Percentiles rank a stretch among this genome's conserved stretches.
phyloP scores from a whole-genome alignment of 2,113 vertebrate species.

The Axis porcinus region DNA sequence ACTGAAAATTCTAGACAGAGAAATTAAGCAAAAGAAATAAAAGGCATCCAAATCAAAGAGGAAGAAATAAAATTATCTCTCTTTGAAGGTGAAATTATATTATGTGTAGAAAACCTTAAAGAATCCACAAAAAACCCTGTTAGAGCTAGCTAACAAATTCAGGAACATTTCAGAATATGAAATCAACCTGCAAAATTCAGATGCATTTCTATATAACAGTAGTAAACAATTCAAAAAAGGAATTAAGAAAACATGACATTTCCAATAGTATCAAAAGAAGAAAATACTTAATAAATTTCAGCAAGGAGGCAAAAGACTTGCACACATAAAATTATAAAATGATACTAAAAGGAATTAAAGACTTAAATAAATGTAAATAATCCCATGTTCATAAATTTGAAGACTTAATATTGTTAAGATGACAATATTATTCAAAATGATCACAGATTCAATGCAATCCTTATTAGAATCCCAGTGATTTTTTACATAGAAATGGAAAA shows the following conservation, averaged over 20 bases:
- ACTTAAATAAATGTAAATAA: conserved; percentile 5
- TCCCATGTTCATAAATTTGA: background rate
- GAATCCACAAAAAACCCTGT: background rate
- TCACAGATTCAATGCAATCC: background rate
- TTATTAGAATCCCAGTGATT: background rate
- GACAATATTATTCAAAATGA: background rate
- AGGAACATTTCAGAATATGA: background rate
- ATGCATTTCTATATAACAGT: background rate
- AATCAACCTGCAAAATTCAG: background rate
- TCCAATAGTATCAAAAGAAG: background rate
- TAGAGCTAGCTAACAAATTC: background rate
- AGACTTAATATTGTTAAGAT: background rate
- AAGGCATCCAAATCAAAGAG: background rate
- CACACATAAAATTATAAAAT: background rate
- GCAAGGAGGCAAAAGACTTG: background rate
- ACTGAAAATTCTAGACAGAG: background rate
- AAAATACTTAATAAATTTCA: conserved; percentile 8
- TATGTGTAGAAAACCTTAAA: background rate
- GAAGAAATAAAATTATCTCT: background rate
- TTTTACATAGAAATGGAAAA: background rate
- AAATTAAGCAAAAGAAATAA: background rate
- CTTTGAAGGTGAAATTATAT: background rate
- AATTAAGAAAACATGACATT: background rate
- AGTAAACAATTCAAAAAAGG: background rate
- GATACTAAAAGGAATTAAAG: background rate